A percentile compares a stretch with the other conserved stretches of the same genome.
These are phyloP conservation scores for Paedocypris sp. DNA, from an alignment of 2,113 vertebrate genomes.

Conservation along the genomic window DNA sequence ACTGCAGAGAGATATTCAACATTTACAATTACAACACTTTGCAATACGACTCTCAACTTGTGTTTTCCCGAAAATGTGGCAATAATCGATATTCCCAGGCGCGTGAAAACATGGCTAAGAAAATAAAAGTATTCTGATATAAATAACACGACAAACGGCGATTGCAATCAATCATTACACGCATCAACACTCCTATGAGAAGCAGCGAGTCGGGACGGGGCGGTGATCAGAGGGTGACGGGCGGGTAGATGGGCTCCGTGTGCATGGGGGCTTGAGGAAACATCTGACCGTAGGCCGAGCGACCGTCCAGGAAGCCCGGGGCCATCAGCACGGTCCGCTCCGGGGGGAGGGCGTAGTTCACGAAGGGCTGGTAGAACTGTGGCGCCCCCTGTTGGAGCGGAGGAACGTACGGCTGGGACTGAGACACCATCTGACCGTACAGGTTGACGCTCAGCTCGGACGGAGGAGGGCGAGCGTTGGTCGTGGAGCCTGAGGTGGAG, in stretches of 20 bases:
- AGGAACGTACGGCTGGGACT: constrained; percentile 23
- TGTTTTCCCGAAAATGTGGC: too few relatives aligned
- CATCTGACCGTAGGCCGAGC: constrained; percentile 20
- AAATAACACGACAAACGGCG: constrained; percentile 28
- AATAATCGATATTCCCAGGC: too few relatives aligned
- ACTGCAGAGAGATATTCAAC: too few relatives aligned
- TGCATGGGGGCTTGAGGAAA: constrained; percentile 36
- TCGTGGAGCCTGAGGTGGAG: constrained; percentile 38
- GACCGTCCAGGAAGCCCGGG: constrained; percentile 36
- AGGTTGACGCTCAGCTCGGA: constrained; percentile 34
- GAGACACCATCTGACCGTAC: constrained; percentile 34
- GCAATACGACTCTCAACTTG: too few relatives aligned
- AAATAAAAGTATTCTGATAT: constrained; percentile 12
- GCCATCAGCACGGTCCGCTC: constrained; percentile 28
- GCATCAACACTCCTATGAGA: constrained; percentile 26
- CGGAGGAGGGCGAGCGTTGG: constrained; percentile 23
- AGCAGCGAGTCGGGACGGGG: too few relatives aligned
- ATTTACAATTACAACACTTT: too few relatives aligned
- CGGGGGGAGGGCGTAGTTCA: constrained; percentile 32
- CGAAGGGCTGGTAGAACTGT: constrained; percentile 30
- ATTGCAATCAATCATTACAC: constrained; percentile 19
- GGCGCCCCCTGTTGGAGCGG: constrained; percentile 2
- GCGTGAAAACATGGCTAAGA: neutral
- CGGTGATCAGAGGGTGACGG: constrained; percentile 33
- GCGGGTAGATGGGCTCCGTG: constrained; percentile 32